Percentiles rank a stretch among this genome's conserved stretches.
phyloP scores from a whole-genome alignment of 2,888 invertebrate species.

The Clepsis dumicolana region DNA sequence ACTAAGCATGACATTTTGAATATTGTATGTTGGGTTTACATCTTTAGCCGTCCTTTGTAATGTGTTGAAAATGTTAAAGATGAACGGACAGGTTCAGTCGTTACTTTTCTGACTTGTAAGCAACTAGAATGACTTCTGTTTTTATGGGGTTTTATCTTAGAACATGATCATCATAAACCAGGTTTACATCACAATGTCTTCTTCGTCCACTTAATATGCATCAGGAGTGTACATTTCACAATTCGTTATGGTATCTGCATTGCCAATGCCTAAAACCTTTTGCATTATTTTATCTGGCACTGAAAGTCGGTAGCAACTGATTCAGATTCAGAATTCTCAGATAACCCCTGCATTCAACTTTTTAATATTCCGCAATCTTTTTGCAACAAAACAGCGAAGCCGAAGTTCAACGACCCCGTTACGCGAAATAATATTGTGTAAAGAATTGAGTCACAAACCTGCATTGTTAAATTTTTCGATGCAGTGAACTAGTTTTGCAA shows the following conservation, averaged over 20 bases:
- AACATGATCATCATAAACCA: not conserved
- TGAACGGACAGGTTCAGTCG: not conserved
- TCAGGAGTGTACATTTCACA: not conserved
- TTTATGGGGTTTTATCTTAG: not conserved
- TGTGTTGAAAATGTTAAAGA: slow-evolving; percentile 17
- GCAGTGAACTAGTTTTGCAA: slow-evolving; percentile 39
- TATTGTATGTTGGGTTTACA: slow-evolving; percentile 24
- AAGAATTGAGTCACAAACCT: slow-evolving; percentile 42
- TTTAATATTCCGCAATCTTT: slow-evolving; percentile 37
- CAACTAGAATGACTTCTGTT: not conserved
- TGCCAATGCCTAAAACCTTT: not conserved
- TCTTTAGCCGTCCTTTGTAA: slow-evolving; percentile 7
- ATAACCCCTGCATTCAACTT: slow-evolving; percentile 35
- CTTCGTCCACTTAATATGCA: not conserved
- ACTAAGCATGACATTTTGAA: slow-evolving; percentile 42
- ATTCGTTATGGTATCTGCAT: not conserved
- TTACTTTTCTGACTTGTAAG: not conserved
- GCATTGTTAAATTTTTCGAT: slow-evolving; percentile 41
- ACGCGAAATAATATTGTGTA: slow-evolving; percentile 38
- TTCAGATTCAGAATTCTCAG: slow-evolving; percentile 10
- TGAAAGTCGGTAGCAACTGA: not conserved
- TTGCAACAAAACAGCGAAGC: slow-evolving; percentile 27
- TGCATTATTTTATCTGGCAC: not conserved
- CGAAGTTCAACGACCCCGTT: slow-evolving; percentile 35
- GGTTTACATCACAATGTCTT: not conserved